Base-by-base conservation (phyloP, 2,113 vertebrate species). In the Pedionomus torquatus region DNA sequence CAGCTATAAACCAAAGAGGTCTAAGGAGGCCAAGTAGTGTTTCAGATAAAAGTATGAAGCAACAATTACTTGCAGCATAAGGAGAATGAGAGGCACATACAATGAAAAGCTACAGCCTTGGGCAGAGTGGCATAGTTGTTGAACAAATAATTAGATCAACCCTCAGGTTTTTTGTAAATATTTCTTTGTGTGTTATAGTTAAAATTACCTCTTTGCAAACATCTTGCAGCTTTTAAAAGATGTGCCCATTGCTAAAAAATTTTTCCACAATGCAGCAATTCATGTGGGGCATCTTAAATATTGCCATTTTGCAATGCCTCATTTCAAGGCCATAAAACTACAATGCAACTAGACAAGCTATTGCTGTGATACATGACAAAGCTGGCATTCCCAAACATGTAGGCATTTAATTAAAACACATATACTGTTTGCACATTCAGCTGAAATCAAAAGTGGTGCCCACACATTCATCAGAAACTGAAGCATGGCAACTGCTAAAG, bases 331-430 rank as follows among this genome's bases (percentile, higher is more conserved):
- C 28, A 15, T 93, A 91, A 91, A 94, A 85, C n/a, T 95, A 65
- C 81, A 48, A 4, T 51, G 20, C 33, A 92, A 89, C 49, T 24
- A 89, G 89, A 63, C 44, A 93, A 95, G 49, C 46, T 77, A 66
- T 85, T 96, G 74, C 65, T 2, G 5, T 89, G 83, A 69, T 58
- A 89, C 61, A 6, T 65, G 89, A 76, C 74, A 94, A 85, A 91
- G 61, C 82, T 91, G 86, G 61, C 77, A 58, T 91, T 87, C 83
- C 43, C 70, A 89, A 93, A 75, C 76, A 87, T 33, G 30, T 48
- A 28, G 65, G 77, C 44, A 51, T 91, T 95, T 95, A 79, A 92
- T 96, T 95, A 92, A 84, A 96, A 86, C 30, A 79, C 77, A 51
- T 72, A 30, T 17, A 66, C 35, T 65, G 49, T 69, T 94, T 74